Conservation (phyloP, 2,888 invertebrate species). For the Labia minor region DNA sequence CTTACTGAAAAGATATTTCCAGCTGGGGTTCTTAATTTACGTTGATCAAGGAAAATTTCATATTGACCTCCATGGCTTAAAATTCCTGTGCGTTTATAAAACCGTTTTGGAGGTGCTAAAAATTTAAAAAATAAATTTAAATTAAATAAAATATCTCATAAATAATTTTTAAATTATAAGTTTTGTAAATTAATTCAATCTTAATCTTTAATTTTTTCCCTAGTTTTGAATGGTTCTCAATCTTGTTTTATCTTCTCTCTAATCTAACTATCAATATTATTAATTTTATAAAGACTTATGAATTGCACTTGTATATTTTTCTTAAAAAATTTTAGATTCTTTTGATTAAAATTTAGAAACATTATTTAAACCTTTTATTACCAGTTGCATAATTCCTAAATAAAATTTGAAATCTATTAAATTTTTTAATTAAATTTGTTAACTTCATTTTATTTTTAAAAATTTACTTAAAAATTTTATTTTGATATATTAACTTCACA, state of each 20-base stretch:
- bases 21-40: conserved; percentile 80
- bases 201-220: neutral
- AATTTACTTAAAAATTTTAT: neutral
- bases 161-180: no score
- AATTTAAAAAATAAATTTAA: conserved; percentile 22
- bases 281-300: no score
- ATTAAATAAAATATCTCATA: no score
- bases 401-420: neutral
- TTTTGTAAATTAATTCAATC: neutral
- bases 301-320: no score
- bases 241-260: no score
- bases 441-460: no score
- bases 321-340: no score
- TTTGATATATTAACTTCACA: conserved; percentile 16
- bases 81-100: conserved; percentile 63
- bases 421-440: no score
- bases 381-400: neutral
- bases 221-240: no score
- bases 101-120: conserved; percentile 49
- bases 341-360: no score
- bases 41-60: conserved; percentile 80
- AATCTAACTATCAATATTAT: no score
- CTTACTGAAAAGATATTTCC: conserved; percentile 41
- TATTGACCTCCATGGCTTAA: conserved; percentile 57
- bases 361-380: no score